Evolutionary conservation across 2,888 invertebrate species (phyloP), one percentile per base, ranked within the genome.

Genomic region (Caenorhabditis sp.): DNA sequence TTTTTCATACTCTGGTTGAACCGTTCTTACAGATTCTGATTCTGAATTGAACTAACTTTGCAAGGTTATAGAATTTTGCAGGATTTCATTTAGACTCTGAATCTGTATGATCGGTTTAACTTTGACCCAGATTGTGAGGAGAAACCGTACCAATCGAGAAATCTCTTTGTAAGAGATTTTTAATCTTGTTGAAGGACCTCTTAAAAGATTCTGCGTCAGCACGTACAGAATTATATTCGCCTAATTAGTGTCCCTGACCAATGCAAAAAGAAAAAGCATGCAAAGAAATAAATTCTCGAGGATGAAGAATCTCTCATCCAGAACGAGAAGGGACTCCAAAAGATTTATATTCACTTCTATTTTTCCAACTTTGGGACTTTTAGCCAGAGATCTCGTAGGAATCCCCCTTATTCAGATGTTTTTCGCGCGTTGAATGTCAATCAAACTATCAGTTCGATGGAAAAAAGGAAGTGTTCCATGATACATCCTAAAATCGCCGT

Each of bases 191-290:
- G n/a, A n/a, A n/a, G n/a, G 26, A 44, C 49, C 66, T 38, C 22
- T 24, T 38, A 41, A 54, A n/a, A 41, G 2, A 54, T 56, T 26
- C 41, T 47, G 22, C 79, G 72, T 79, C 72, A 79, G 41, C 70
- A 47, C 6, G 22, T 51, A 44, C 10, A 35, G 38, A 79, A 58
- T 70, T 54, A 64, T 72, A 31, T 66, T 38, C 41, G 28, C 63
- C 35, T 61, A 72, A 63, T 79, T 79, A 70, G 22, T 63, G 22
- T n/a, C 22, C 8, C 38, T 47, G 44, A 51, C 49, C 58, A 26
- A 31, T 72, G 58, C 56, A 63, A 38, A 49, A 66, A 66, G 16
- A 35, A 58, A 47, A 22, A 1, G 14, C 14, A 38, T 64, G 72
- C 72, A 69, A 66, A 59, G 41, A 58, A 70, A 58, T 70, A 44